Percentiles rank a stretch among this genome's conserved stretches.
Evolutionary conservation across 2,797 vertebrate genomes (phyloP).

Genomic region (Poecilia picta): DNA sequence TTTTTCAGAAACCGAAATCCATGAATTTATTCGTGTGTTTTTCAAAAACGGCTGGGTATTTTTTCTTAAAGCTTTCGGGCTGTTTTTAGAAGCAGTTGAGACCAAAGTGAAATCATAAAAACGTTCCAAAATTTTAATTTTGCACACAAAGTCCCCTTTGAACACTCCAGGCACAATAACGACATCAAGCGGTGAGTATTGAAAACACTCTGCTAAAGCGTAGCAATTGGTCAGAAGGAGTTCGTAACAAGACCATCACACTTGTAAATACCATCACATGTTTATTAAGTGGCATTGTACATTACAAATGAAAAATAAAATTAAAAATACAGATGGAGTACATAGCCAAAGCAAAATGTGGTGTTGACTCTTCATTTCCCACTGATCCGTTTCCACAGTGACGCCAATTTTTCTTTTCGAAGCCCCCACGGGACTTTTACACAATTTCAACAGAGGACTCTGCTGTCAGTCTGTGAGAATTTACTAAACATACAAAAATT

Average conservation of each 20-base stretch:
- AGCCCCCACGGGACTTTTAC: constrained; percentile 33
- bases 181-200: constrained; percentile 37
- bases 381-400: constrained; percentile 82
- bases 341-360: constrained; percentile 92
- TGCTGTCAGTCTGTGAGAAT: constrained; percentile 73
- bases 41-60: no score
- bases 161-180: not conserved
- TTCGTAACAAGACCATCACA: constrained; percentile 40
- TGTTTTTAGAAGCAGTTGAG: no score
- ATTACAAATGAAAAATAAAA: constrained; percentile 99
- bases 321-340: constrained; percentile 96
- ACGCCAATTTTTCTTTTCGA: constrained; percentile 77
- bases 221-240: not conserved
- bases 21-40: no score
- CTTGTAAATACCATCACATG: constrained; percentile 86
- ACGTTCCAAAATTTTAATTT: no score
- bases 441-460: constrained; percentile 46
- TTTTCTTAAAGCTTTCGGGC: no score
- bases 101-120: no score
- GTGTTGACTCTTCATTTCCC: constrained; percentile 83
- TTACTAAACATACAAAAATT: constrained; percentile 88
- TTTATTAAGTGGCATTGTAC: constrained; percentile 99
- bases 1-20: no score
- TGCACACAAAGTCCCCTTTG: no score
- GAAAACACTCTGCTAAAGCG: not conserved